Evolutionary conservation across 53 echinoderm and acorn worm species (phyloP).

Genomic region (Arbacia lixula): DNA sequence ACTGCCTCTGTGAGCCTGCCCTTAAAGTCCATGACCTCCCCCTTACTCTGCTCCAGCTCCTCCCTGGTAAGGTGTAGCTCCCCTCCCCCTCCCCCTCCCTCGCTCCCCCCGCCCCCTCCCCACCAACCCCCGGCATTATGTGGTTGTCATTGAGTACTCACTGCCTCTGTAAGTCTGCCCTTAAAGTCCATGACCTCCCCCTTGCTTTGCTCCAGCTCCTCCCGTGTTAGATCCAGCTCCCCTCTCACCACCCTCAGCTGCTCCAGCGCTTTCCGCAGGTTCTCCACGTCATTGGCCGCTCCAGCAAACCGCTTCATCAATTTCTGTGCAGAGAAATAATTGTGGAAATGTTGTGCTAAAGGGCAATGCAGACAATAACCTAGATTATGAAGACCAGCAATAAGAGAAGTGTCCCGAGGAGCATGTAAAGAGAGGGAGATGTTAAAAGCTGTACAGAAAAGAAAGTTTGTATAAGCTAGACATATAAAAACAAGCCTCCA

Average conservation of each 20-base stretch:
- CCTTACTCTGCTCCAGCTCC: constrained; percentile 69
- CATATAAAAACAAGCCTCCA: too few relatives aligned
- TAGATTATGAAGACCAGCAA: too few relatives aligned
- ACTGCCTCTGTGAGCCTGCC: constrained; percentile 60
- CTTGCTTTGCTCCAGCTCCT: constrained; percentile 70
- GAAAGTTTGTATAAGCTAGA: too few relatives aligned
- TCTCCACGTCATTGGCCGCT: constrained; percentile 83
- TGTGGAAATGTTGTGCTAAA: too few relatives aligned
- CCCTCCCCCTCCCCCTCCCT: too few relatives aligned
- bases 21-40: constrained; percentile 21
- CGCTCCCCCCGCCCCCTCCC: too few relatives aligned
- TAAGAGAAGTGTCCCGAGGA: too few relatives aligned
- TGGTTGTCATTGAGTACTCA: constrained; percentile 67
- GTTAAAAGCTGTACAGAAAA: too few relatives aligned
- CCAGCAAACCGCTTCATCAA: constrained; percentile 91
- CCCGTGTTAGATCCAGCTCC: constrained; percentile 71
- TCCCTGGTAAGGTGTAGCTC: constrained; percentile 75
- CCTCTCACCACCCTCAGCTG: constrained; percentile 78
- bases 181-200: constrained; percentile 37
- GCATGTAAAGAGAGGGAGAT: too few relatives aligned
- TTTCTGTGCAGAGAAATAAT: constrained; percentile 65
- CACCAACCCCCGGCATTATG: too few relatives aligned
- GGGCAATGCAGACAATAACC: too few relatives aligned
- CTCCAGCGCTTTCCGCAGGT: constrained; percentile 85
- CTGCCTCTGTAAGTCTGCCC: constrained; percentile 55